Percentiles rank a stretch among this genome's conserved stretches.
These are phyloP conservation scores for Dysdera silvatica DNA, from an alignment of 1,140 invertebrate species.

Conservation along the genomic window DNA sequence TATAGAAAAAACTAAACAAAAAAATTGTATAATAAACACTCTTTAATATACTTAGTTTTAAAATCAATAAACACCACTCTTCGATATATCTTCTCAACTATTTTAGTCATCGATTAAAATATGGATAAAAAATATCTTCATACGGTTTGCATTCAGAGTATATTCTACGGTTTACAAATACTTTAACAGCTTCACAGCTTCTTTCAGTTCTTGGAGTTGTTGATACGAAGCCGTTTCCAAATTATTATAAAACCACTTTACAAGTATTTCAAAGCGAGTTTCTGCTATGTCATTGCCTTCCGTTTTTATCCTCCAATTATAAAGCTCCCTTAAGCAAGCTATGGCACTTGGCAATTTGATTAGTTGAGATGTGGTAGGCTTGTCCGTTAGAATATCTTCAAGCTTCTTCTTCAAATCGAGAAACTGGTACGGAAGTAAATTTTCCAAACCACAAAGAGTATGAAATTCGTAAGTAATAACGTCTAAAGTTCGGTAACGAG, in stretches of 20 bases:
- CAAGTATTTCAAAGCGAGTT: slow-evolving; percentile 6
- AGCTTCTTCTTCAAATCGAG: background rate
- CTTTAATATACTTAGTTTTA: too few species aligned
- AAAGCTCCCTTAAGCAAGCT: background rate
- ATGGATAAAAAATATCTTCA: too few species aligned
- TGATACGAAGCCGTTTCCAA: slow-evolving; percentile 15
- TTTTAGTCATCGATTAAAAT: too few species aligned
- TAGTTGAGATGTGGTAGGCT: background rate
- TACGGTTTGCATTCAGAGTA: too few species aligned
- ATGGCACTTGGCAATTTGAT: background rate
- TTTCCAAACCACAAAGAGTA: background rate
- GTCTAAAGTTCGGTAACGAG: background rate
- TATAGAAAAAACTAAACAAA: too few species aligned
- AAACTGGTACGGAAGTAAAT: slow-evolving; percentile 4
- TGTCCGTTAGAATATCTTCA: background rate
- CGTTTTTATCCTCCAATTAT: background rate
- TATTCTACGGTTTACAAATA: too few species aligned
- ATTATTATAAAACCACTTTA: slow-evolving; percentile 11
- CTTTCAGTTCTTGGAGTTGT: slow-evolving; percentile 5
- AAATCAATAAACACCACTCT: too few species aligned
- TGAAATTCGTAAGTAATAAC: background rate
- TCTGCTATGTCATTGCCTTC: background rate
- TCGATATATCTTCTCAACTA: too few species aligned
- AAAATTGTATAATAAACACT: too few species aligned
- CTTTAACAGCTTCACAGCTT: background rate